Percentiles rank a stretch among this genome's conserved stretches.
phyloP scores from a whole-genome alignment of 2,797 vertebrate genomes.

The Manis javanica region DNA sequence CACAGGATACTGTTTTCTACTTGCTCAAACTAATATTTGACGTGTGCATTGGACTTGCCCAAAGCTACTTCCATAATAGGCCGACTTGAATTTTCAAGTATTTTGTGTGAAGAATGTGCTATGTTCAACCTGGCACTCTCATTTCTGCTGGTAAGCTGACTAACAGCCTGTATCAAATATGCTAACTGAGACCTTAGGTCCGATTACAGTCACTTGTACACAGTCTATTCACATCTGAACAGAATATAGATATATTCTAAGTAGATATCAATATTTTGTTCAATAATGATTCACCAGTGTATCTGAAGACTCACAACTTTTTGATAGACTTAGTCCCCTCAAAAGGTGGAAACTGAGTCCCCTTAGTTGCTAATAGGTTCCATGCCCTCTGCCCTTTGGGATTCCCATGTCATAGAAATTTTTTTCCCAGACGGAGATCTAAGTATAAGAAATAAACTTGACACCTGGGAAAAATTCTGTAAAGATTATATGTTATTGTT shows the following conservation, averaged over 20 bases:
- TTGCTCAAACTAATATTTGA: background rate
- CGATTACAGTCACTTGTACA: background rate
- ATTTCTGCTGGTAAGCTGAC: background rate
- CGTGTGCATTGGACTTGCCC: background rate
- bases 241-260: background rate
- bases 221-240: background rate
- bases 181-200: background rate
- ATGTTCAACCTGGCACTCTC: background rate
- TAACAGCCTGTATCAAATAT: background rate
- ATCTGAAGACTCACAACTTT: background rate
- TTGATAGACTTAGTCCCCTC: background rate
- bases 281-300: background rate
- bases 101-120: background rate
- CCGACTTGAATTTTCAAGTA: slow-evolving; percentile 50
- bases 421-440: background rate
- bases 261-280: background rate
- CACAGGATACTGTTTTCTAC: background rate
- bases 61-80: background rate
- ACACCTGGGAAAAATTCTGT: background rate
- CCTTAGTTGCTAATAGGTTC: background rate
- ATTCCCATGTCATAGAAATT: background rate
- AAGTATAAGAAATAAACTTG: slow-evolving; percentile 27
- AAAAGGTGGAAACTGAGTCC: background rate
- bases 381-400: background rate
- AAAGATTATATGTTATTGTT: slow-evolving; percentile 9